phyloP scores from a whole-genome alignment of 2,797 vertebrate genomes.

The Corythornis leucogaster region DNA sequence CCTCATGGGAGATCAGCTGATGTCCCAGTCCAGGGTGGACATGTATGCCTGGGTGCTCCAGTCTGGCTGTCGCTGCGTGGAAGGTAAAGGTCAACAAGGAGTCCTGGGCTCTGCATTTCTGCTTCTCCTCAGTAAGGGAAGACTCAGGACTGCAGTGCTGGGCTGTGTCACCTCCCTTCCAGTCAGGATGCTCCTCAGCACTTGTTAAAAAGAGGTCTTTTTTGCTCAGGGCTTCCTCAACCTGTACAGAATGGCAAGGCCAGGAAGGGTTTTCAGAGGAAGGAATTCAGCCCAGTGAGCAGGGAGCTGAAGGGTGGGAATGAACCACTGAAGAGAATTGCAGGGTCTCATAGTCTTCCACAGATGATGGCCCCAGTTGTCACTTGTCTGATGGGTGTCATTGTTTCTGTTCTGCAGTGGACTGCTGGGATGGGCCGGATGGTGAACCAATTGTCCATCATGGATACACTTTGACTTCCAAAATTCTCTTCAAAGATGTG shows the following conservation, averaged over 20 bases:
- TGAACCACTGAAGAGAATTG: neutral
- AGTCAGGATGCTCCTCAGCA: neutral
- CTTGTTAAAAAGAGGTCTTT: neutral
- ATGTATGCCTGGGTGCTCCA: slow-evolving; percentile 99
- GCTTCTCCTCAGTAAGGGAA: neutral
- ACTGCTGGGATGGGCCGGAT: slow-evolving; percentile 97
- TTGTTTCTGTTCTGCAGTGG: slow-evolving; percentile 81
- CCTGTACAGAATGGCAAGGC: neutral
- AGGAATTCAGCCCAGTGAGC: neutral
- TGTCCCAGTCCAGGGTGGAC: slow-evolving; percentile 97
- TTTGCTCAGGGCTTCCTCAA: neutral
- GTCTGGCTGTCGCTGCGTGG: slow-evolving; percentile 94
- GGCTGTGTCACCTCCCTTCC: neutral
- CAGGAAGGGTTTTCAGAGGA: neutral
- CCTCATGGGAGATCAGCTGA: slow-evolving; percentile 97
- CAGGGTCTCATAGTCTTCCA: neutral
- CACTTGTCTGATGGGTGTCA: neutral
- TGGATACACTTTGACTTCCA: slow-evolving; percentile 96
- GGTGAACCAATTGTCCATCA: slow-evolving; percentile 98
- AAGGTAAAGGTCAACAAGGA: slow-evolving; percentile 81
- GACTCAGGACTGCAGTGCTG: neutral
- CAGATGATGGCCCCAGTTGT: neutral
- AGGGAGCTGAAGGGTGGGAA: neutral
- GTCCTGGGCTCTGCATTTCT: neutral
- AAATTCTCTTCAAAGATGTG: slow-evolving; percentile 97